phyloP scores from a whole-genome alignment of 2,113 vertebrate genomes.

The Suncus etruscus region DNA sequence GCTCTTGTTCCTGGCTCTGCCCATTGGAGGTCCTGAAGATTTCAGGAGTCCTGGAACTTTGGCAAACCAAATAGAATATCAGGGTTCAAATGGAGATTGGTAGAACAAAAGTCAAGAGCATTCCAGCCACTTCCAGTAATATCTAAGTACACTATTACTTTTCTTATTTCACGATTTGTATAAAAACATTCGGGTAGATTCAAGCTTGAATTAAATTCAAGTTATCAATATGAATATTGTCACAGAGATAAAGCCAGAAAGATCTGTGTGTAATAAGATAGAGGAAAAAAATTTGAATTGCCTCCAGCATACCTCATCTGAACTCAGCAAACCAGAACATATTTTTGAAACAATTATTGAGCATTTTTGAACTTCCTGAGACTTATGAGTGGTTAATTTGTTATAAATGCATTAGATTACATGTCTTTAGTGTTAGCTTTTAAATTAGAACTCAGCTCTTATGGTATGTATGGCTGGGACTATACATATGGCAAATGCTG shows the following conservation, averaged over 20 bases:
- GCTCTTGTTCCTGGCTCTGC: no score
- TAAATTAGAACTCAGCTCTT: neutral
- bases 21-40: no score
- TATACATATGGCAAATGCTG: constrained; percentile 16
- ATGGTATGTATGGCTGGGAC: neutral
- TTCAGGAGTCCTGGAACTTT: no score
- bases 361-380: neutral
- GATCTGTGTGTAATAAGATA: neutral
- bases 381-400: neutral
- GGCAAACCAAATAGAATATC: no score
- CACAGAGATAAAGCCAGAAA: neutral
- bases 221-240: neutral
- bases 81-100: no score
- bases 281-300: neutral
- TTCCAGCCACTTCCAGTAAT: no score
- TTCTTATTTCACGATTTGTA: neutral
- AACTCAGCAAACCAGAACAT: neutral
- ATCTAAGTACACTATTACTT: neutral
- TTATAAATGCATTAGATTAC: neutral
- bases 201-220: neutral
- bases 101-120: no score
- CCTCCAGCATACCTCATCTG: neutral
- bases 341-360: neutral
- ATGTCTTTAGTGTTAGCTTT: neutral
- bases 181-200: neutral